Evolutionary conservation across 2,797 vertebrate genomes (phyloP).

Genomic region (Phrynocephalus guinanensis): DNA sequence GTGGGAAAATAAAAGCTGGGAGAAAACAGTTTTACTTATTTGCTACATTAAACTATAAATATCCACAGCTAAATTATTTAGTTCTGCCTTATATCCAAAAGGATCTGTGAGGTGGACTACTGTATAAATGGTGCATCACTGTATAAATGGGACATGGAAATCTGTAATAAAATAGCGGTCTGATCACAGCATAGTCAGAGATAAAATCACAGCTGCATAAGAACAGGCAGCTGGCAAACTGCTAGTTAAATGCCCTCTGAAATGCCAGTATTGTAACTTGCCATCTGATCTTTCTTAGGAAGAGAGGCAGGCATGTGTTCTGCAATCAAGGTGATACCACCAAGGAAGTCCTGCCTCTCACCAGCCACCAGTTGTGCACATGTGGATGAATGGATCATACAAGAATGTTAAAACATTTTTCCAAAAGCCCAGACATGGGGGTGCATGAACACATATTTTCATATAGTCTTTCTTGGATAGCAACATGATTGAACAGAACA

Average conservation of each 20-base stretch:
- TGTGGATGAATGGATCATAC: not conserved
- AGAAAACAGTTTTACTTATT: not conserved
- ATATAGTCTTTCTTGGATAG: too few relatives aligned
- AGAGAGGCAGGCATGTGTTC: not conserved
- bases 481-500: not conserved
- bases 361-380: not conserved
- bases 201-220: not conserved
- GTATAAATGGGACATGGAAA: not conserved
- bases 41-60: not conserved
- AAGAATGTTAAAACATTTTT: not conserved
- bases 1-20: not conserved
- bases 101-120: not conserved
- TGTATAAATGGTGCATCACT: too few relatives aligned
- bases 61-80: not conserved
- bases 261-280: not conserved
- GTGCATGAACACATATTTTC: too few relatives aligned
- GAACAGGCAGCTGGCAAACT: not conserved
- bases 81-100: not conserved
- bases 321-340: not conserved
- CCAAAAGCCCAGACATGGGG: not conserved
- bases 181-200: not conserved
- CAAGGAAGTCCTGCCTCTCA: not conserved
- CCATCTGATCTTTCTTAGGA: not conserved
- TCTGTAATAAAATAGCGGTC: not conserved
- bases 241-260: not conserved